phyloP scores from a whole-genome alignment of 1,140 invertebrate genomes.

The Drosophila navojoa region DNA sequence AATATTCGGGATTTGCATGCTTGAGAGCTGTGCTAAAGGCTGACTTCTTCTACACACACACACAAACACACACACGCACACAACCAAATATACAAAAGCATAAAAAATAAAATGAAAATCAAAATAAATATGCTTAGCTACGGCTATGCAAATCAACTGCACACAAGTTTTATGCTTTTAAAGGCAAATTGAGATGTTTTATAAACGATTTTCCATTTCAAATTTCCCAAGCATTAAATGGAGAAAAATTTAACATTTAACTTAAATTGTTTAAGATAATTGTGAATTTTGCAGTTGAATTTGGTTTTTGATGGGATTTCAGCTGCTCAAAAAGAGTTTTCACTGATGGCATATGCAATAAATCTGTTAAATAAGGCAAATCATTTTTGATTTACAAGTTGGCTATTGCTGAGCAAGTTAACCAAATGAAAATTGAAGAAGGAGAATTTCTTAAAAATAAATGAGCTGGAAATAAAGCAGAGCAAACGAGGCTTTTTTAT shows the following conservation, averaged over 20 bases:
- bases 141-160: conserved; percentile 64
- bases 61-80: conserved; percentile 30
- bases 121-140: conserved; percentile 52
- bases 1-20: conserved; percentile 55
- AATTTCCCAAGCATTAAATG: background rate
- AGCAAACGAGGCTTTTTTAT: too few relatives aligned
- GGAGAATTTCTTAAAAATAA: too few relatives aligned
- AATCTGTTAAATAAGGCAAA: too few relatives aligned
- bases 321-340: too few relatives aligned
- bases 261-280: too few relatives aligned
- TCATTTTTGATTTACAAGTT: too few relatives aligned
- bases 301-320: background rate
- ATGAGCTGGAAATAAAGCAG: too few relatives aligned
- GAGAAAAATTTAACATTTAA: too few relatives aligned
- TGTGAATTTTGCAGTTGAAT: background rate
- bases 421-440: too few relatives aligned
- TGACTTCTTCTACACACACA: conserved; percentile 27
- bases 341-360: too few relatives aligned
- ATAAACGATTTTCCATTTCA: conserved; percentile 1
- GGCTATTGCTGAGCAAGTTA: too few relatives aligned
- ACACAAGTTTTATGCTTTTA: conserved; percentile 22
- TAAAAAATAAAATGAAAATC: conserved; percentile 26
- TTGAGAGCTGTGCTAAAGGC: conserved; percentile 60
- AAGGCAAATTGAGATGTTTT: conserved; percentile 10
- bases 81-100: conserved; percentile 16